A percentile compares a stretch with the other conserved stretches of the same genome.
Evolutionary conservation across 2,888 invertebrate species (phyloP).

Genomic region (Watsonalla binaria): DNA sequence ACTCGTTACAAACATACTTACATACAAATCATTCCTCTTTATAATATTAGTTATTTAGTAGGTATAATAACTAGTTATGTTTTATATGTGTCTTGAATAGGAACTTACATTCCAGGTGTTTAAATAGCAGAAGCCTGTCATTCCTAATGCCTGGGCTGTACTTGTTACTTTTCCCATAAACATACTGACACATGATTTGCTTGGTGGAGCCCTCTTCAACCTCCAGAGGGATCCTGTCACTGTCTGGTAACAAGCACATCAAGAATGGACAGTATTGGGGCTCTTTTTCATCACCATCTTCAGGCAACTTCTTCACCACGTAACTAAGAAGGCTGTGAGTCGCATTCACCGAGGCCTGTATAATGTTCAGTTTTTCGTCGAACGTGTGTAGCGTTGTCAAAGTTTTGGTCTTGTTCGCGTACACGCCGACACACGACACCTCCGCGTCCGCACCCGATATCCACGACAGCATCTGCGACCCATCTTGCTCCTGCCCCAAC

Average conservation of each 20-base stretch:
- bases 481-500: conserved; percentile 89
- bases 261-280: conserved; percentile 81
- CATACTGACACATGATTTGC: conserved; percentile 89
- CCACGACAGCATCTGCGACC: conserved; percentile 86
- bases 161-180: conserved; percentile 80
- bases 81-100: background rate
- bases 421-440: conserved; percentile 78
- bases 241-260: conserved; percentile 75
- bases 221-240: conserved; percentile 47
- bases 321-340: conserved; percentile 83
- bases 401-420: conserved; percentile 79
- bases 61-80: no score
- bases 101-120: conserved; percentile 87
- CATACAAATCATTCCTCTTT: no score
- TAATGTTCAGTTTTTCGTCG: conserved; percentile 80
- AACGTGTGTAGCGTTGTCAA: conserved; percentile 81
- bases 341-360: conserved; percentile 89
- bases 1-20: no score
- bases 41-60: no score
- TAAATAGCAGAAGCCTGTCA: conserved; percentile 85
- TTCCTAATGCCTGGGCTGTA: conserved; percentile 71
- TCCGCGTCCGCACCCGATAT: conserved; percentile 48
- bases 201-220: conserved; percentile 79
- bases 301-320: conserved; percentile 78
- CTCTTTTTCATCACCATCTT: conserved; percentile 44